These are phyloP conservation scores for Clavelina lepadiformis DNA, from an alignment of 23 tunicate genomes.

Conservation along the genomic window DNA sequence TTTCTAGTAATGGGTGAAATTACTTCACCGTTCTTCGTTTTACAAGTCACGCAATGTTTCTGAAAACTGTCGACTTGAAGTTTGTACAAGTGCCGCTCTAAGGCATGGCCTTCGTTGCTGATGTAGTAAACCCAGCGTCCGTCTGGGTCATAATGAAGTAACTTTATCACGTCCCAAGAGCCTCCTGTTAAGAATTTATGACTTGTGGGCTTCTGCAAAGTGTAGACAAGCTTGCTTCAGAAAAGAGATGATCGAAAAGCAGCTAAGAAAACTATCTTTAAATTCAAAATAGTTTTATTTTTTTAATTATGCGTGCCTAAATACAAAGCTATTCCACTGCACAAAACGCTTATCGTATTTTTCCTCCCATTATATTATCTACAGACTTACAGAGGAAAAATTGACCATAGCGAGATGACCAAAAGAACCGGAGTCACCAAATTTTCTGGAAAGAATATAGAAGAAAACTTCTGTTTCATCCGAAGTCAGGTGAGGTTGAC, in stretches of 20 bases:
- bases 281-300: too few relatives aligned
- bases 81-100: conserved; percentile 53
- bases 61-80: conserved; percentile 1
- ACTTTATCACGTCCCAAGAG: conserved; percentile 69
- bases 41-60: conserved; percentile 42
- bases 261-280: too few relatives aligned
- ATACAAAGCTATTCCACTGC: too few relatives aligned
- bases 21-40: not conserved
- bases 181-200: conserved; percentile 55
- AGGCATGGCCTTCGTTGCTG: conserved; percentile 58
- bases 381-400: conserved; percentile 41
- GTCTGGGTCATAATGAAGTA: conserved; percentile 38
- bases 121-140: conserved; percentile 37
- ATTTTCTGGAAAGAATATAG: conserved; percentile 28
- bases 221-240: too few relatives aligned
- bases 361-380: too few relatives aligned
- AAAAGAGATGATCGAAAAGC: too few relatives aligned
- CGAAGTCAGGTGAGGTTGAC: conserved; percentile 24
- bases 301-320: too few relatives aligned
- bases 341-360: too few relatives aligned
- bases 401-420: conserved; percentile 72
- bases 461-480: conserved; percentile 42
- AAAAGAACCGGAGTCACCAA: conserved; percentile 42
- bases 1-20: not conserved
- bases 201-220: conserved; percentile 45